Evolutionary conservation across 1,140 invertebrate genomes (phyloP), one percentile per base, ranked within the genome.

Genomic region (Danaus plexippus): DNA sequence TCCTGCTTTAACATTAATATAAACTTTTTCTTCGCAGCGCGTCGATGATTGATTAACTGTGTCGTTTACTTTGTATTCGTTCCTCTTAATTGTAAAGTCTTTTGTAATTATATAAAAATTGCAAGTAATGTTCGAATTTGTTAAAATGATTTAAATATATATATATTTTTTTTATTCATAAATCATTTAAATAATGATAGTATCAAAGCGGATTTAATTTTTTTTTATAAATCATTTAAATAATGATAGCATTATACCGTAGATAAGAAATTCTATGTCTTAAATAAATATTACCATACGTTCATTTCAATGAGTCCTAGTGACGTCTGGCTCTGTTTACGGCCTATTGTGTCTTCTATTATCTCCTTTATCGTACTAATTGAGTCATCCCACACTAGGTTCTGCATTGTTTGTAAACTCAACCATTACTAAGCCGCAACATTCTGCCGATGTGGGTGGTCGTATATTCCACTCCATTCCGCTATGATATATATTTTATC

Each of bases 401-500:
- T 64, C 62, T 62, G 71, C 67, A 83, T 85, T 83, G 78, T 83
- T 85, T 83, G 80, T 77, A 77, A 83, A 78, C 66, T 76, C 69
- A 57, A 66, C 70, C 76, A 70, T 80, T 77, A 79, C 68, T 70
- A 63, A 65, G 50, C 69, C 69, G 57, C 67, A 71, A 66, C 56
- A 64, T 62, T 15, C 57, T 43, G 41, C 43, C 72, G 41, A 66
- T 59, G 73, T 78, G 77, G 76, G 81, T 80, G 79, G 80, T 69
- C 77, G 59, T 61, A 64, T 64, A 60, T 59, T 54, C 22, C 22
- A 32, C 22, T 32, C 22, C 61, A 65, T 68, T 63, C 63, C 60
- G 61, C 63, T 65, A 61, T 55, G 40, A 53, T 44, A 15, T 32
- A 54, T 56, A 60, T 56, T 61, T 61, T 55, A 18, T 51, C 44